Percentiles rank a stretch among this genome's conserved stretches.
Conservation (phyloP, 2,888 invertebrate species). For the Tachina grossa region DNA sequence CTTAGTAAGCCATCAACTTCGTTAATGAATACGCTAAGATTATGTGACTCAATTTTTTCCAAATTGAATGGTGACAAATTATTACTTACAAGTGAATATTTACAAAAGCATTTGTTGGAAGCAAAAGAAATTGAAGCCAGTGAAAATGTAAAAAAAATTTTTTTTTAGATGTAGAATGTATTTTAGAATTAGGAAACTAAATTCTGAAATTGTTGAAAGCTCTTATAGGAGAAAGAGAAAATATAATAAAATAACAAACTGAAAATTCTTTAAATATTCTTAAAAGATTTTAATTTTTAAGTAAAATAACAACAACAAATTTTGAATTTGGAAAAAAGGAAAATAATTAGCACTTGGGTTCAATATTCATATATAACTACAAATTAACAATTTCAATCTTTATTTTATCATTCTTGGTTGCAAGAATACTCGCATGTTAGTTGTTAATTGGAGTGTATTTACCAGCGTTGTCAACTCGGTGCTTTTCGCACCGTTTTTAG, state of each 20-base stretch:
- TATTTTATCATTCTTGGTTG: no score
- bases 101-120: neutral
- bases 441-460: no score
- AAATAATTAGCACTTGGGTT: no score
- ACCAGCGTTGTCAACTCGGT: no score
- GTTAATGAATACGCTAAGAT: slow-evolving; percentile 19
- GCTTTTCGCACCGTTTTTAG: no score
- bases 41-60: neutral
- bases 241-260: slow-evolving; percentile 19
- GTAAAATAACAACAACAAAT: no score
- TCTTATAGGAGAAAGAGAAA: slow-evolving; percentile 14
- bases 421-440: no score
- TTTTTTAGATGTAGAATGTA: slow-evolving; percentile 20
- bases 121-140: neutral
- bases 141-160: neutral
- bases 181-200: slow-evolving; percentile 23
- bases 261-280: neutral
- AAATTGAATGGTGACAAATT: slow-evolving; percentile 15
- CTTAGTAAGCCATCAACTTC: slow-evolving; percentile 39
- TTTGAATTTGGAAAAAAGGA: no score
- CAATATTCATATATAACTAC: no score
- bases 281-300: no score
- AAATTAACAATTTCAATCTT: no score
- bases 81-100: slow-evolving; percentile 20
- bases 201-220: slow-evolving; percentile 12